Percentiles rank a stretch among this genome's conserved stretches.
phyloP scores from a whole-genome alignment of 2,113 vertebrate species.

The Cricetomys ansorgei region DNA sequence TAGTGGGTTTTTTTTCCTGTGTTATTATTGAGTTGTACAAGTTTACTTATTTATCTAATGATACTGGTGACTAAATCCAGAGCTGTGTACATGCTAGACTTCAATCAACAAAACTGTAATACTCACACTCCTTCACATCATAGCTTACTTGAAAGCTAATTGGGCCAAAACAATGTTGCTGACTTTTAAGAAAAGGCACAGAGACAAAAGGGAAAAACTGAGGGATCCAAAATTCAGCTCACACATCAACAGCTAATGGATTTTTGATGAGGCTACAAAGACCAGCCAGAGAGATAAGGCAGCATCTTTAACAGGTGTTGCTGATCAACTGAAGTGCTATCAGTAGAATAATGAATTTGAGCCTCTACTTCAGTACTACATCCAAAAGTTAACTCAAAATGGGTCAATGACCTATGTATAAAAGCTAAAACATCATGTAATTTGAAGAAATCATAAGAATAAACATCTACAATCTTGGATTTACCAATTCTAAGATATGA shows the following conservation, averaged over 20 bases:
- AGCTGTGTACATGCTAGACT: background rate
- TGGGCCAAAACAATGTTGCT: background rate
- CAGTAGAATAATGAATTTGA: background rate
- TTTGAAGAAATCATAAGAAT: background rate
- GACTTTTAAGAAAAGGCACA: background rate
- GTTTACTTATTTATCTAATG: background rate
- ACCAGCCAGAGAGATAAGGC: background rate
- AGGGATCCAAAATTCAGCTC: background rate
- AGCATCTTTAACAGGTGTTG: background rate
- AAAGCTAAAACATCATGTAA: background rate
- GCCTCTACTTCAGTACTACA: background rate
- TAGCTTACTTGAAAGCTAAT: background rate
- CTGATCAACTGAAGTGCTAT: background rate
- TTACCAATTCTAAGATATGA: background rate
- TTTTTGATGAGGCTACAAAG: background rate
- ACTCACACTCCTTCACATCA: background rate
- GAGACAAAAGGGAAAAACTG: background rate
- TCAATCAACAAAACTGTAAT: background rate
- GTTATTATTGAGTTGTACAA: background rate
- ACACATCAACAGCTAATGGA: background rate
- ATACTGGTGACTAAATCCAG: background rate
- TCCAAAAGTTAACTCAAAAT: background rate
- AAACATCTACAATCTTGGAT: background rate
- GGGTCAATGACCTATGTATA: background rate
- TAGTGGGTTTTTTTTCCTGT: background rate